Percentiles rank a stretch among this genome's conserved stretches.
phyloP scores from a whole-genome alignment of 2,113 vertebrate species.

The Oryctolagus cuniculus region DNA sequence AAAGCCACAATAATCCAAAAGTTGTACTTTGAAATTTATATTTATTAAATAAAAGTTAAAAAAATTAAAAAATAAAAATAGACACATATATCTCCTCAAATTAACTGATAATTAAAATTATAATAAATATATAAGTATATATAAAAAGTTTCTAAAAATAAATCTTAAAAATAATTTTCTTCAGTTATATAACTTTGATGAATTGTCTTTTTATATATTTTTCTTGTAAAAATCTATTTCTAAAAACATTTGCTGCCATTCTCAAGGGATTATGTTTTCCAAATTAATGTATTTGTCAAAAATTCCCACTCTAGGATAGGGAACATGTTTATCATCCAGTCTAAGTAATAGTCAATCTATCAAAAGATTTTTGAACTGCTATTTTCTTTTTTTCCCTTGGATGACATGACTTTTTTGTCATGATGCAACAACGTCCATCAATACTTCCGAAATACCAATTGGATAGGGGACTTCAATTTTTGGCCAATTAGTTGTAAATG shows the following conservation, averaged over 20 bases:
- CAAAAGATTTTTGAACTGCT: not conserved
- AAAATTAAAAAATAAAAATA: too few relatives aligned
- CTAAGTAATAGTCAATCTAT: not conserved
- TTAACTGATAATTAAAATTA: not conserved
- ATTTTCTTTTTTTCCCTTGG: not conserved
- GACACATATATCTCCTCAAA: not conserved
- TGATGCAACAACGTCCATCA: not conserved
- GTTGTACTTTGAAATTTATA: too few relatives aligned
- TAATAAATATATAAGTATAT: not conserved
- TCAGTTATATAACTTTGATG: not conserved
- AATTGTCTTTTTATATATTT: not conserved
- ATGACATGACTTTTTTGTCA: not conserved
- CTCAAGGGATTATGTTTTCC: not conserved
- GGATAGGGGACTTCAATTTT: slow-evolving; percentile 1
- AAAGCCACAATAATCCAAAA: too few relatives aligned
- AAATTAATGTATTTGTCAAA: not conserved
- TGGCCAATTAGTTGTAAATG: not conserved
- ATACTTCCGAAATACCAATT: slow-evolving; percentile 9
- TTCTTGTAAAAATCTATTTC: not conserved
- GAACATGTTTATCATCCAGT: not conserved
- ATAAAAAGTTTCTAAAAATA: not conserved
- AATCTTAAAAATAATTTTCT: not conserved
- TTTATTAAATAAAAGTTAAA: too few relatives aligned
- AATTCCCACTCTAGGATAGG: not conserved
- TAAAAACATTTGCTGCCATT: not conserved